Conservation (phyloP, 2,113 vertebrate genomes). For the Pongo pygmaeus region DNA sequence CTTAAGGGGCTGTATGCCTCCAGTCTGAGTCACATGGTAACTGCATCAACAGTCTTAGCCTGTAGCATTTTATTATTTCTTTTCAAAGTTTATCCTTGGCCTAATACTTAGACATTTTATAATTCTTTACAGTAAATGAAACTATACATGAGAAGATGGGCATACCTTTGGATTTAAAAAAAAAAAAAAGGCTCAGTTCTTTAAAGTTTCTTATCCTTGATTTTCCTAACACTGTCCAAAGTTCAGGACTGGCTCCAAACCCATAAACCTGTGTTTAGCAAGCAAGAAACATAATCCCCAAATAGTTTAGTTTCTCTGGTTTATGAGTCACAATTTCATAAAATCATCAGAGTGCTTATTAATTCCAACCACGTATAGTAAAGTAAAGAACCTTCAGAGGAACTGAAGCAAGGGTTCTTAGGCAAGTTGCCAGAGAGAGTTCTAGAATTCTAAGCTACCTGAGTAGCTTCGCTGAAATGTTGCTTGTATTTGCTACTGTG, state of each 20-base stretch:
- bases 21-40: neutral
- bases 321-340: neutral
- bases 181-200: neutral
- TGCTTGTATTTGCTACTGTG: slow-evolving; percentile 53
- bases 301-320: neutral
- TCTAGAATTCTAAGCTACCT: neutral
- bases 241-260: neutral
- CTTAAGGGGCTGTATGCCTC: neutral
- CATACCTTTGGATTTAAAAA: neutral
- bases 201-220: neutral
- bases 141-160: neutral
- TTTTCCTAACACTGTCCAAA: neutral
- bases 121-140: neutral
- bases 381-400: neutral
- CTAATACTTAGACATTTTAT: neutral
- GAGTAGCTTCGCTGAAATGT: slow-evolving; percentile 25
- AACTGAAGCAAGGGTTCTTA: neutral
- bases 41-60: neutral
- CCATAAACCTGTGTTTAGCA: neutral
- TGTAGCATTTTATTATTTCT: neutral
- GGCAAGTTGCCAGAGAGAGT: neutral
- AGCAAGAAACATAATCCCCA: neutral
- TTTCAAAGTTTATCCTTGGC: neutral
- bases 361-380: slow-evolving; percentile 2
- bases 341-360: slow-evolving; percentile 26